Conservation (phyloP, 2,888 invertebrate species). For the Tortricodes alternella region DNA sequence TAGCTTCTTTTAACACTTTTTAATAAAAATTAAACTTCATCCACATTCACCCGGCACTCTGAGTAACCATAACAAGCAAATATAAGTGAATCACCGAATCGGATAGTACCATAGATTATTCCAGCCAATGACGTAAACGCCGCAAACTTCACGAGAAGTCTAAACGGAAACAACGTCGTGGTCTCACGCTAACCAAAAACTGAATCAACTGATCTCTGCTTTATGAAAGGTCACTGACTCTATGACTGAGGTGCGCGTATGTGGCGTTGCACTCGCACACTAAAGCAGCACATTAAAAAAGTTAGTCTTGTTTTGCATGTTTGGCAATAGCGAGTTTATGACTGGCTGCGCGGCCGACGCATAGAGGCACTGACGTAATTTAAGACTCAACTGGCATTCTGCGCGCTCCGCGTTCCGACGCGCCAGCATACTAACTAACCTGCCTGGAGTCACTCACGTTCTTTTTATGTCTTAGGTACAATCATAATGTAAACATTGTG, state of each 20-base stretch:
- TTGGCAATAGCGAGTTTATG: constrained; percentile 36
- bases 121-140: constrained; percentile 69
- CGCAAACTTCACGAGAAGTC: constrained; percentile 35
- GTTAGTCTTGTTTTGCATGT: constrained; percentile 52
- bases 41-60: constrained; percentile 8
- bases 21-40: constrained; percentile 12
- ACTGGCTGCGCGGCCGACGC: constrained; percentile 29
- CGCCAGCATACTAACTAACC: constrained; percentile 55
- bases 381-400: constrained; percentile 41
- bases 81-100: constrained; percentile 61
- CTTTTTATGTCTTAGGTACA: constrained; percentile 56
- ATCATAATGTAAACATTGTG: constrained; percentile 53
- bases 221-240: constrained; percentile 58
- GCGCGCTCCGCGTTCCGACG: constrained; percentile 45
- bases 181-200: constrained; percentile 21
- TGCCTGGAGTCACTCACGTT: constrained; percentile 56
- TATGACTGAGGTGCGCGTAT: constrained; percentile 37
- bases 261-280: constrained; percentile 25
- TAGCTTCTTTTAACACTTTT: constrained; percentile 12
- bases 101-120: constrained; percentile 64
- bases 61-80: constrained; percentile 47
- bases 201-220: constrained; percentile 38
- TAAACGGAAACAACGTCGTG: constrained; percentile 14
- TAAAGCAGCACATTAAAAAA: constrained; percentile 11
- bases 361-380: constrained; percentile 66